Evolutionary conservation across 2,888 invertebrate genomes (phyloP), one percentile per base, ranked within the genome.

Genomic region (Oligia latruncula): DNA sequence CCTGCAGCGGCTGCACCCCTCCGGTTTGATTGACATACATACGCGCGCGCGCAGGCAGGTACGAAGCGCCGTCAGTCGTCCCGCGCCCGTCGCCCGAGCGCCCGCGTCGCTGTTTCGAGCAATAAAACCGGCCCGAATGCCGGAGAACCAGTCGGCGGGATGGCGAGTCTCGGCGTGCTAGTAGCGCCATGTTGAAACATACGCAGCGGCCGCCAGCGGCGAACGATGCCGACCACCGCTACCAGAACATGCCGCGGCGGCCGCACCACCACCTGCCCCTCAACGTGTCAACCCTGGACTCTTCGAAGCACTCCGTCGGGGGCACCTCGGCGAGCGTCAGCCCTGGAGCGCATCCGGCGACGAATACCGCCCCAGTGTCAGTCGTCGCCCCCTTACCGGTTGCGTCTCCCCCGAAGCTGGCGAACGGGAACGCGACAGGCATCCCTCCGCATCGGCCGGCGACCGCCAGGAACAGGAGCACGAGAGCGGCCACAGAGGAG

Each of bases 111-210:
- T 78, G 87, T 83, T 80, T 85, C 86, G 87, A 86, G 79, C 58
- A 84, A 77, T 79, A 87, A 84, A 92, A 92, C 92, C 93, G 93
- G 94, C 92, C 90, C 92, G 93, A 91, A 96, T 96, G 96, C 93
- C 93, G 93, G 93, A 90, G 90, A 94, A 94, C 94, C 94, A 94
- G 95, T 95, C 95, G 95, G 93, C 94, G 93, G 92, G 93, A 96
- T 96, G 96, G 95, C 94, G 93, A 93, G 93, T 92, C 91, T 90
- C 93, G 92, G 94, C 93, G 94, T 94, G 93, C 94, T 94, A 94
- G 93, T 92, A 91, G 92, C 95, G 96, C 94, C 95, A 98, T 98
- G 98, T 97, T 98, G 97, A 98, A 98, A 96, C 98, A 98, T 97
- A 98, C 98, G 94, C 97, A 97, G 96, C 96, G 96, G 96, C 96